phyloP scores from a whole-genome alignment of 2,797 vertebrate genomes.

The Gymnoscopelus microlampas region DNA sequence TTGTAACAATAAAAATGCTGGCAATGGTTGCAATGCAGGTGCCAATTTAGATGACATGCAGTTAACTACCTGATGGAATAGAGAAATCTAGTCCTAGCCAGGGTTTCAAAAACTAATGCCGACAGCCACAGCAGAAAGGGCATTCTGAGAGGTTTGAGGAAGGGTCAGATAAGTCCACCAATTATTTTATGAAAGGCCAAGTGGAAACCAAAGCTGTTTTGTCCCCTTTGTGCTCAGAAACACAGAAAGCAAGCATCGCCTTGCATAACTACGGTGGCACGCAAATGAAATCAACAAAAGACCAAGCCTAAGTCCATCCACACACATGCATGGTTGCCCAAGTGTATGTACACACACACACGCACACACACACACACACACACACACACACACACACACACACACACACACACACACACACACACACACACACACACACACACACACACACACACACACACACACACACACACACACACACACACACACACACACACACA shows the following conservation, averaged over 20 bases:
- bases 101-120: no score
- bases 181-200: background rate
- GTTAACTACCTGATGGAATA: no score
- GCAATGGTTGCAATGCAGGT: no score
- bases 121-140: no score
- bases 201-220: background rate
- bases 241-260: background rate
- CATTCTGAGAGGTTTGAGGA: no score
- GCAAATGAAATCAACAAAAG: no score
- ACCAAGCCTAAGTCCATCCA: background rate
- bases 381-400: background rate
- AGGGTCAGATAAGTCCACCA: background rate
- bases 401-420: background rate
- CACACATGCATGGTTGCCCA: background rate
- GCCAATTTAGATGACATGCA: no score
- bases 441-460: background rate
- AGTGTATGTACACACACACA: background rate
- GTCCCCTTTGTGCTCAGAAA: background rate
- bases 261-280: background rate
- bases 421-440: constrained; percentile 1
- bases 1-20: no score
- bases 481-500: background rate
- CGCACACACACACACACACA: background rate
- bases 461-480: background rate
- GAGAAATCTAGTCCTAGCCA: no score